Conservation (phyloP, 2,797 vertebrate genomes). For the Lepilemur septentrionalis region DNA sequence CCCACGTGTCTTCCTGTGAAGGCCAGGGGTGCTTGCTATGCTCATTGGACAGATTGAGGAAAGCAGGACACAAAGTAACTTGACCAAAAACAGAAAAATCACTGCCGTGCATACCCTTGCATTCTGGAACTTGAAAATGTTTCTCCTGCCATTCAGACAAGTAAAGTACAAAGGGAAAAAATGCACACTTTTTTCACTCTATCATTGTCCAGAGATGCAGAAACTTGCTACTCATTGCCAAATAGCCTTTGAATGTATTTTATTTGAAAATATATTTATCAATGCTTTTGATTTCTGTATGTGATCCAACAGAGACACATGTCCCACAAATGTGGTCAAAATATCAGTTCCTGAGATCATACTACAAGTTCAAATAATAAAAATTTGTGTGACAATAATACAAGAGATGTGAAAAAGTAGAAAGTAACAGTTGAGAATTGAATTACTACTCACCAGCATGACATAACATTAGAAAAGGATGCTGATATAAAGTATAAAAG, state of each 20-base stretch:
- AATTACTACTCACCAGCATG: background rate
- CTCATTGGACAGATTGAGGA: background rate
- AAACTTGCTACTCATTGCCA: background rate
- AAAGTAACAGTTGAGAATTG: background rate
- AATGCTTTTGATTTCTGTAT: background rate
- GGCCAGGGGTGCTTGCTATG: background rate
- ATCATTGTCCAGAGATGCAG: background rate
- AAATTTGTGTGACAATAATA: background rate
- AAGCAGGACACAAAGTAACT: background rate
- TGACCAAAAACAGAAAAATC: background rate
- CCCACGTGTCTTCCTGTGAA: background rate
- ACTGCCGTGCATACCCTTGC: rapidly evolving
- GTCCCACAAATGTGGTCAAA: background rate
- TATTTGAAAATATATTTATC: background rate
- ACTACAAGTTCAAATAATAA: background rate
- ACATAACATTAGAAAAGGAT: background rate
- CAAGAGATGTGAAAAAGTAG: background rate
- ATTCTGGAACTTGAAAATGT: background rate
- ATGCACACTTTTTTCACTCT: rapidly evolving
- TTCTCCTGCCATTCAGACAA: background rate
- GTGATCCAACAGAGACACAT: background rate
- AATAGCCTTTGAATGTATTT: background rate
- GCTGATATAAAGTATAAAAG: background rate
- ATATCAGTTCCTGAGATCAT: background rate
- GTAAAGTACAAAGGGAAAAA: background rate